Evolutionary conservation across 2,113 vertebrate genomes (phyloP).

Genomic region (Asarcornis scutulata): DNA sequence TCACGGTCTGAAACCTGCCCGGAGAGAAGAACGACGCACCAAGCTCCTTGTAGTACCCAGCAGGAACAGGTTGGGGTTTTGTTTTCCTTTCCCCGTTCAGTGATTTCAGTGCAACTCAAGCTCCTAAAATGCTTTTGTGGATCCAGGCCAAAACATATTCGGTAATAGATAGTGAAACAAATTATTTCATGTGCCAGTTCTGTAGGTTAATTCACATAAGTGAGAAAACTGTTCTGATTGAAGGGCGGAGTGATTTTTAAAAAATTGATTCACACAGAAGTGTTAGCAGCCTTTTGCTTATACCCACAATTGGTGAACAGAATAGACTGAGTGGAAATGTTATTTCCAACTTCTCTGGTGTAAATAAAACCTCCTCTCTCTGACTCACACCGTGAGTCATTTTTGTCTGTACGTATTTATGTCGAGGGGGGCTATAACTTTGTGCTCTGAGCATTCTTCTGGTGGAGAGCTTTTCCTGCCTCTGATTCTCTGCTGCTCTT

Average conservation of each 20-base stretch:
- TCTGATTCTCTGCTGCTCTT: slow-evolving; percentile 8
- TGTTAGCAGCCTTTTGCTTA: slow-evolving; percentile 62
- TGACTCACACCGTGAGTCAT: slow-evolving; percentile 64
- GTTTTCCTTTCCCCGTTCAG: background rate
- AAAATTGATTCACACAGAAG: slow-evolving; percentile 66
- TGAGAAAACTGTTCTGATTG: slow-evolving; percentile 70
- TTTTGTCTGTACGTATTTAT: slow-evolving; percentile 30
- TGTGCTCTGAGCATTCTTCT: slow-evolving; percentile 10
- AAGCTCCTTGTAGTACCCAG: slow-evolving; percentile 30
- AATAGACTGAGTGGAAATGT: slow-evolving; percentile 65
- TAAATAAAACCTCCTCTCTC: slow-evolving; percentile 69
- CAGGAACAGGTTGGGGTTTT: slow-evolving; percentile 6
- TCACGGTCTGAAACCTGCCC: background rate
- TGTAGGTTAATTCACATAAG: slow-evolving; percentile 68
- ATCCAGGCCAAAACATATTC: slow-evolving; percentile 63
- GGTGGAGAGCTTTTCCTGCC: background rate
- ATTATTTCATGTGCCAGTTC: slow-evolving; percentile 66
- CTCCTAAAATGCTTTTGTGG: slow-evolving; percentile 59
- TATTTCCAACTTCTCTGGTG: slow-evolving; percentile 59
- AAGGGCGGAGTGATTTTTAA: slow-evolving; percentile 64
- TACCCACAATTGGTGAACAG: slow-evolving; percentile 58
- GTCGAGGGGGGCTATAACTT: background rate
- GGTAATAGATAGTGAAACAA: slow-evolving; percentile 66
- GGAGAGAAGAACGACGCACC: slow-evolving; percentile 6
- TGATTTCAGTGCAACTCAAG: slow-evolving; percentile 44